Base-by-base conservation (phyloP, 2,888 invertebrate species). In the Drosophila picticornis region DNA sequence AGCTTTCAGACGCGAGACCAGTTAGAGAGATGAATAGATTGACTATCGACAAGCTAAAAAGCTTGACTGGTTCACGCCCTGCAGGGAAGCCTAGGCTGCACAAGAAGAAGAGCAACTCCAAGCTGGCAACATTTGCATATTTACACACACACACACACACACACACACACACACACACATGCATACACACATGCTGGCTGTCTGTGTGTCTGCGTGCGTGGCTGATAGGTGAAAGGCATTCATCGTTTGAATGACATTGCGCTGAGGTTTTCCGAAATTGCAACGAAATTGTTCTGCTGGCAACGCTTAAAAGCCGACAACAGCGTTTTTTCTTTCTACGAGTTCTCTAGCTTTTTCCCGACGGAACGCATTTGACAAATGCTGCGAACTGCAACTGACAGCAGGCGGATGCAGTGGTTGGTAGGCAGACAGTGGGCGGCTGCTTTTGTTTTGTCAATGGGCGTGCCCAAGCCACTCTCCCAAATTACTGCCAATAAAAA, bases 1-100 rank as follows among this genome's bases (percentile, higher is more conserved):
- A 87, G 86, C 86, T 85, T 77, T 84, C 86, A 83, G 81, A 86
- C 86, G 84, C 84, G 86, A 84, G 84, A 84, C 83, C 83, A 86
- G 88, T 88, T 83, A 87, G 84, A 73, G 82, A 81, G 79, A 85
- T 81, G 82, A 83, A 88, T 86, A 88, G 83, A 90, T 90, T 90
- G 87, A 90, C 90, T 88, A 90, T 88, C 86, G 89, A 85, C 85
- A 82, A 78, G 80, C 80, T 83, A 75, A 72, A 87, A 77, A 72
- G 82, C 75, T 82, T 82, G 81, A 84, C 88, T 77, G 83, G 79
- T 84, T 85, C 76, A 83, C 85, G 79, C 77, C 70, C 80, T 57
- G 58, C 48, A 46, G 40, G 25, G 52, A 46, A 29, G 36, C 2
- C 31, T 27, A 22, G 13, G 46, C 25, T 27, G 50, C 27, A 31